A percentile compares a stretch with the other conserved stretches of the same genome.
Evolutionary conservation across 1,140 invertebrate species (phyloP).

Genomic region (Euura lappo): DNA sequence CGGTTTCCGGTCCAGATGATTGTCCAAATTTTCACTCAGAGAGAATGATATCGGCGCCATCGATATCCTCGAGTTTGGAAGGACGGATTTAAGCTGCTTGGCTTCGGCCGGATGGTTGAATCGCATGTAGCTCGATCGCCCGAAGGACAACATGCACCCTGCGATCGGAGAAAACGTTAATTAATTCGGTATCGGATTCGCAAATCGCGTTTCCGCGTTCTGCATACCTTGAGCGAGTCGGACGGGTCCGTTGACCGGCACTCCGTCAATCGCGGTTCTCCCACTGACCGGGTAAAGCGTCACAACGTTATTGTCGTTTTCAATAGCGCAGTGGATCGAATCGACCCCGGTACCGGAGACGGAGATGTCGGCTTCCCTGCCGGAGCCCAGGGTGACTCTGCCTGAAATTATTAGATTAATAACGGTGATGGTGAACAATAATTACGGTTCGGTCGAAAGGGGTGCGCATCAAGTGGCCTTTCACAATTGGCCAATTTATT

Average conservation of each 20-base stretch:
- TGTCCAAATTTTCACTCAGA: slow-evolving; percentile 44
- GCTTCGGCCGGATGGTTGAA: slow-evolving; percentile 92
- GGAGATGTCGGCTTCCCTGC: slow-evolving; percentile 76
- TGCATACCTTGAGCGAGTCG: slow-evolving; percentile 76
- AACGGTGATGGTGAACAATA: not conserved
- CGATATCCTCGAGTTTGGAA: slow-evolving; percentile 77
- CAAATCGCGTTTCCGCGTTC: not conserved
- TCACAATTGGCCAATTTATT: too few relatives aligned
- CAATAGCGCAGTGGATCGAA: slow-evolving; percentile 82
- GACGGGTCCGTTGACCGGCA: slow-evolving; percentile 67
- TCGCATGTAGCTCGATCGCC: slow-evolving; percentile 84
- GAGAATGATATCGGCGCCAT: slow-evolving; percentile 73
- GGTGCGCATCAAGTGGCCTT: too few relatives aligned
- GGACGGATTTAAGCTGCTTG: slow-evolving; percentile 79
- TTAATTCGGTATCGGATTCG: not conserved
- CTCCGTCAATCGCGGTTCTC: slow-evolving; percentile 74
- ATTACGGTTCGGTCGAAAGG: too few relatives aligned
- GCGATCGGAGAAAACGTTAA: slow-evolving; percentile 36
- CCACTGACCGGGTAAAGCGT: slow-evolving; percentile 78
- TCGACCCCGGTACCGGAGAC: slow-evolving; percentile 83
- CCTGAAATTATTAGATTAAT: slow-evolving; percentile 63
- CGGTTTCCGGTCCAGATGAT: slow-evolving; percentile 57
- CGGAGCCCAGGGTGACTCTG: slow-evolving; percentile 75
- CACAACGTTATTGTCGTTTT: slow-evolving; percentile 80
- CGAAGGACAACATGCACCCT: slow-evolving; percentile 87